Evolutionary conservation across 1,140 invertebrate species (phyloP).

Genomic region (Panagrolaimus sp.): DNA sequence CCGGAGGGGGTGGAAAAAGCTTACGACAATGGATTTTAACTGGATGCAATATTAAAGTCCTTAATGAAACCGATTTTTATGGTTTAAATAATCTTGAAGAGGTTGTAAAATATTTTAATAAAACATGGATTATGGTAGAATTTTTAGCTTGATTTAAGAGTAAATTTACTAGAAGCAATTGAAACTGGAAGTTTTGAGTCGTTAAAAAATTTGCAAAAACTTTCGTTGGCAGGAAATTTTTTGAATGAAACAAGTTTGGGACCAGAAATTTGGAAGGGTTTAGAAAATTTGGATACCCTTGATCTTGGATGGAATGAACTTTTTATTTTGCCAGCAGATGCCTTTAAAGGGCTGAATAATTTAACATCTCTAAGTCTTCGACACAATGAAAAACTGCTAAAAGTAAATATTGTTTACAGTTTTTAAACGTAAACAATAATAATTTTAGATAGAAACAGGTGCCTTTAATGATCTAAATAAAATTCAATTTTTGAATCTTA

Average conservation of each 20-base stretch:
- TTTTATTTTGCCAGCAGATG: constrained; percentile 7
- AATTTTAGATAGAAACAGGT: constrained; percentile 24
- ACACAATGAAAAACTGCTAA: constrained; percentile 9
- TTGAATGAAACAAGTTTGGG: constrained; percentile 17
- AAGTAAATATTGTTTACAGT: neutral
- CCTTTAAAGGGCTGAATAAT: constrained; percentile 7
- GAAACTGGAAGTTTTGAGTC: constrained; percentile 24
- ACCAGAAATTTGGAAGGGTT: constrained; percentile 16
- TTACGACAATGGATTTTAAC: constrained; percentile 18
- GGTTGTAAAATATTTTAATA: neutral
- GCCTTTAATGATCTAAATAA: constrained; percentile 24
- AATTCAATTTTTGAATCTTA: constrained; percentile 35
- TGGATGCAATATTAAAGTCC: constrained; percentile 21
- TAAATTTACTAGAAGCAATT: constrained; percentile 39
- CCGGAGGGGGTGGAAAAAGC: constrained; percentile 18
- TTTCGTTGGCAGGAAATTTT: constrained; percentile 41
- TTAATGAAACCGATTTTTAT: constrained; percentile 9
- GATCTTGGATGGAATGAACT: constrained; percentile 29
- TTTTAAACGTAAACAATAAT: neutral
- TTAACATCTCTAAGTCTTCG: neutral
- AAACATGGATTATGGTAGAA: neutral
- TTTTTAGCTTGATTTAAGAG: constrained; percentile 33
- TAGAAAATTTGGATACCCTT: constrained; percentile 18
- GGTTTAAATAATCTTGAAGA: neutral
- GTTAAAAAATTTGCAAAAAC: constrained; percentile 17